Base-by-base conservation (phyloP, 1,140 invertebrate species). In the Centruroides sculpturatus region DNA sequence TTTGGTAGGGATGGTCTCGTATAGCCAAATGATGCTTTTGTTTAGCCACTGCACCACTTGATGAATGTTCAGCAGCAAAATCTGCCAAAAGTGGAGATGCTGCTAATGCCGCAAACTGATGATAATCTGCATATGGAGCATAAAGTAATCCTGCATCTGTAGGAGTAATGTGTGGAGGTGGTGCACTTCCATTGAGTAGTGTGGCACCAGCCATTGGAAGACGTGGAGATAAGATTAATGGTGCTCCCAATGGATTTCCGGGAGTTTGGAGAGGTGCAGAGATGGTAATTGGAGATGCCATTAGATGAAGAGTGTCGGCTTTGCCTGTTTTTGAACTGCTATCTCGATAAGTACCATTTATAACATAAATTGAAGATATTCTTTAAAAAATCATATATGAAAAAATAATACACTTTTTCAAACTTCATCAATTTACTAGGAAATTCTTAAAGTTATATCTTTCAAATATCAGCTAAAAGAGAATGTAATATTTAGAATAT, bases 341-440 rank as follows among this genome's bases (percentile, higher is more conserved):
- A 76, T 98, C 94, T 76, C 94, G 84, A 79, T 98, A 99, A 47
- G 97, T 99, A 70, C 97, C 97, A 74, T 99, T 99, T 70, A 99
- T 98, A n/a, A n/a, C n/a, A n/a, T n/a, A n/a, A n/a, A n/a, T n/a
- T n/a, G n/a, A n/a, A n/a, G n/a, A n/a, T n/a, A n/a, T n/a, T n/a
- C n/a, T n/a, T n/a, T n/a, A n/a, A n/a, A n/a, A n/a, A n/a, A n/a
- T n/a, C n/a, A n/a, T n/a, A n/a, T n/a, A n/a, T n/a, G n/a, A n/a
- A n/a, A n/a, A n/a, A n/a, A n/a, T n/a, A n/a, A n/a, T n/a, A n/a
- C n/a, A n/a, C n/a, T n/a, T n/a, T n/a, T n/a, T n/a, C n/a, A n/a
- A n/a, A n/a, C n/a, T n/a, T n/a, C n/a, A n/a, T n/a, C n/a, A n/a
- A n/a, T n/a, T n/a, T n/a, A n/a, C n/a, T n/a, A n/a, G n/a, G n/a